Conservation (phyloP, 2,888 invertebrate genomes). For the Halocaridina rubra region DNA sequence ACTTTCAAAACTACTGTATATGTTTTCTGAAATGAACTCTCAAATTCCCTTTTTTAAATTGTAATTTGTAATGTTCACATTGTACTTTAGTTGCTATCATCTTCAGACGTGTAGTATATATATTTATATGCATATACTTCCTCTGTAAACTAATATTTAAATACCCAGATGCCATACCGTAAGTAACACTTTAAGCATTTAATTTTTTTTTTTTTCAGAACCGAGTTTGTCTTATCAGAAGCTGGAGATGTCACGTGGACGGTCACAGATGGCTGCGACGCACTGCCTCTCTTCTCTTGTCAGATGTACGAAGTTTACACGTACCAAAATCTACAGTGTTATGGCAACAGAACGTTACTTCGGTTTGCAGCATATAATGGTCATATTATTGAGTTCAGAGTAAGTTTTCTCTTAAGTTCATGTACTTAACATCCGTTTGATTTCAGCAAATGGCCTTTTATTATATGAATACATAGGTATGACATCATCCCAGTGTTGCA, state of each 20-base stretch:
- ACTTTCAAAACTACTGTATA: too few species aligned
- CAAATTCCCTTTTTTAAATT: neutral
- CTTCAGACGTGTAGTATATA: neutral
- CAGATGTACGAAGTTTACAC: slow-evolving; percentile 61
- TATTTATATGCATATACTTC: neutral
- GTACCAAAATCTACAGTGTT: slow-evolving; percentile 56
- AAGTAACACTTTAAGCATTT: neutral
- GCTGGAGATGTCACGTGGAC: slow-evolving; percentile 59
- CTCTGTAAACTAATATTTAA: neutral
- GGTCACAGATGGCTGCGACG: slow-evolving; percentile 48
- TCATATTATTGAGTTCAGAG: slow-evolving; percentile 61
- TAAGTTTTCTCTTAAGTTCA: slow-evolving; percentile 10
- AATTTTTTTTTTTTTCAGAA: slow-evolving; percentile 22
- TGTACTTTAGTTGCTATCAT: neutral
- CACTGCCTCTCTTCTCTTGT: slow-evolving; percentile 57
- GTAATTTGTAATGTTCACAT: neutral
- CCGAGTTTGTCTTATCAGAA: slow-evolving; percentile 57
- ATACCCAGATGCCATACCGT: neutral
- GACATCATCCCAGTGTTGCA: neutral
- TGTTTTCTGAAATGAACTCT: neutral
- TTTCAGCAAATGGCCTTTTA: too few species aligned
- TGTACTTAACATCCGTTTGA: too few species aligned
- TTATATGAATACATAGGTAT: neutral
- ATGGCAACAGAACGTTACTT: slow-evolving; percentile 53
- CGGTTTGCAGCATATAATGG: slow-evolving; percentile 58